Evolutionary conservation across 2,797 vertebrate species (phyloP).

Genomic region (Glossophaga mutica): DNA sequence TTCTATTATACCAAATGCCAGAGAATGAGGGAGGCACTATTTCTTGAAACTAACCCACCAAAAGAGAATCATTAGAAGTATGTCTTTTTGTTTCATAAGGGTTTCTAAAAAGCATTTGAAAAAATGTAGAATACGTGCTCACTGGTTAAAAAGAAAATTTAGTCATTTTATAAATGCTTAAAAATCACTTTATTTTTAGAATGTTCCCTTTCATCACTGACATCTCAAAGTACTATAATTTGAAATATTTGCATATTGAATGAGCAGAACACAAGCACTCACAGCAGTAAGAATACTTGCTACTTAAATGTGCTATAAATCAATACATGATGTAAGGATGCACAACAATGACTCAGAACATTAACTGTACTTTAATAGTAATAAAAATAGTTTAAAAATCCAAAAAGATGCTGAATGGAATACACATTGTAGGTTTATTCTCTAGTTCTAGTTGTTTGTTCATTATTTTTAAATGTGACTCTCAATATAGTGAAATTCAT

Average conservation of each 20-base stretch:
- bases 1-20: neutral
- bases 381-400: neutral
- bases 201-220: constrained; percentile 38
- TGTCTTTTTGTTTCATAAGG: neutral
- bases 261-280: constrained; percentile 39
- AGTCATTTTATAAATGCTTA: constrained; percentile 60
- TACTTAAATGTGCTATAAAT: constrained; percentile 59
- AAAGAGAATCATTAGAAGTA: neutral
- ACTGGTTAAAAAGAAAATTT: constrained; percentile 32
- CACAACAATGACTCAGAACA: neutral
- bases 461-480: neutral
- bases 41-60: neutral
- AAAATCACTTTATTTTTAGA: constrained; percentile 72
- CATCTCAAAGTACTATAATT: constrained; percentile 65
- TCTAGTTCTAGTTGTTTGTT: neutral
- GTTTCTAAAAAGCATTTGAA: constrained; percentile 28
- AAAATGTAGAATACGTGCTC: neutral
- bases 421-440: neutral
- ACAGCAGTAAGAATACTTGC: constrained; percentile 33
- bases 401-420: neutral
- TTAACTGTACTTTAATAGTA: neutral
- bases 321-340: neutral
- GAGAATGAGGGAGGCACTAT: neutral
- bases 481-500: constrained; percentile 7
- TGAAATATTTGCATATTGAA: constrained; percentile 59